Base-by-base conservation (phyloP, 2,888 invertebrate species). In the Lamproptera curius region DNA sequence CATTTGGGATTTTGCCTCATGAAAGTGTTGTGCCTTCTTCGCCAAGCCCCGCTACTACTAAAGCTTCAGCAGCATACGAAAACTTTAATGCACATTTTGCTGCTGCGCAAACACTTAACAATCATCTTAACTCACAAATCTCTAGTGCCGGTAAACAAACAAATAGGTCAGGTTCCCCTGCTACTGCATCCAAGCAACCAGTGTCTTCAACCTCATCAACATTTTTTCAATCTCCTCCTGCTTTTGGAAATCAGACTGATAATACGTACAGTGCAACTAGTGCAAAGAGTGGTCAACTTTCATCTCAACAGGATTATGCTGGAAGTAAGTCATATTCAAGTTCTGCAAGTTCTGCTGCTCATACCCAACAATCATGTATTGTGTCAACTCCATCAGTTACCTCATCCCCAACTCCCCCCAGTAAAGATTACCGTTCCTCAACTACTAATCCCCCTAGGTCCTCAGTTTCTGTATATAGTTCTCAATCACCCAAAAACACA, bases 1-100 rank as follows among this genome's bases (percentile, higher is more conserved):
- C 94, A 1, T 94, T 94, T 74, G 94, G 94, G 51, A 93, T 94
- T 62, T 76, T 94, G 65, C 94, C 94, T 13, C 94, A 94, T 73
- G 94, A 94, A 77, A 93, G 92, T 84, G 92, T 93, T 57, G 92
- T 92, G 56, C 89, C 92, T 13, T 90, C 90, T 37, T 90, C 91
- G 41, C 90, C 91, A 45, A 90, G 90, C 60, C 88, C 89, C 53
- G 88, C 90, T 33, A 88, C 91, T 17, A 90, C 92, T 20, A 91
- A 91, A 67, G 75, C 89, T 54, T 85, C 87, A 38, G 74, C 84
- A 54, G 77, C 89, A 39, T 93, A 92, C 72, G 92, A 93, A 66
- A 92, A 90, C 64, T 93, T 93, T 73, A 92, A 92, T 75, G 89
- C 92, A 53, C 92, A 92, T 70, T 93, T 92, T 79, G 89, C 91